phyloP scores from a whole-genome alignment of 2,797 vertebrate species.

The Enteromius argenteus region DNA sequence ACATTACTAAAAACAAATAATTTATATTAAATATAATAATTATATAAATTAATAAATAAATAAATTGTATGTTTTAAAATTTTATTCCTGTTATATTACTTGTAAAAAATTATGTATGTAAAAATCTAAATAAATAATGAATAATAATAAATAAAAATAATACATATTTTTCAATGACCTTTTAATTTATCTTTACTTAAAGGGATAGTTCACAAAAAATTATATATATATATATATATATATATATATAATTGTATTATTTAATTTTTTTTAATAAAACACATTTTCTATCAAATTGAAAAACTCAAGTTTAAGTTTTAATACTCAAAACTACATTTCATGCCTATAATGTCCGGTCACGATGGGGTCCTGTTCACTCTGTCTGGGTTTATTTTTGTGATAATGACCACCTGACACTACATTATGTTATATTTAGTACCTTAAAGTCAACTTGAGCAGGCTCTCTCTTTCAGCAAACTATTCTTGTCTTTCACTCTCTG shows the following conservation, averaged over 20 bases:
- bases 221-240: background rate
- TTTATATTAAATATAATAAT: background rate
- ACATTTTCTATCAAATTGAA: background rate
- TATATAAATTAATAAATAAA: no score
- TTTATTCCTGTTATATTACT: background rate
- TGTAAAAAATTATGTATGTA: background rate
- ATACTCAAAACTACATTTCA: background rate
- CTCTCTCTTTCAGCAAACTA: conserved; percentile 22
- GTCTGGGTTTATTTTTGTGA: conserved; percentile 5
- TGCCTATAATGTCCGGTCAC: background rate
- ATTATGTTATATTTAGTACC: conserved; percentile 12
- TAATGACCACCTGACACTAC: background rate
- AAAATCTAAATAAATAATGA: background rate
- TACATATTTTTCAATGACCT: background rate
- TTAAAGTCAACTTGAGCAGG: conserved; percentile 4
- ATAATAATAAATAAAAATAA: no score
- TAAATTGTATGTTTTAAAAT: background rate
- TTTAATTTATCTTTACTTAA: background rate
- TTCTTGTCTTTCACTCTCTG: conserved; percentile 14
- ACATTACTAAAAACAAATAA: background rate
- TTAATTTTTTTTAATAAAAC: background rate
- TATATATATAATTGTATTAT: no score
- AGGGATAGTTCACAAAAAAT: background rate
- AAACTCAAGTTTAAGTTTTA: background rate
- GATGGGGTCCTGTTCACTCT: background rate